Conservation (phyloP, 2,113 vertebrate species). For the Gymnorhina tibicen region DNA sequence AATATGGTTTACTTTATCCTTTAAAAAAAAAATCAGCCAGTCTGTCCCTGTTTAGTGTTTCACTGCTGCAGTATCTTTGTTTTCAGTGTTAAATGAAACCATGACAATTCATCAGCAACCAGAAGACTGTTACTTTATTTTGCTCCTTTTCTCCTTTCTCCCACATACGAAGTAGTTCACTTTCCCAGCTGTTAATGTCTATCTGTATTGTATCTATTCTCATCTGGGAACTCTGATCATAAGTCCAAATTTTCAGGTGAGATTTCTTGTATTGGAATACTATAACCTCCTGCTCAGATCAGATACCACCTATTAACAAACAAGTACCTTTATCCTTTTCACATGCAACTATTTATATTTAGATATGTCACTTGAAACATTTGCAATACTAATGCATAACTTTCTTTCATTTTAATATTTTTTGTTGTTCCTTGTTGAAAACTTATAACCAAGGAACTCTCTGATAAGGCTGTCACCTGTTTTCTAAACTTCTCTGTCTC, state of each 20-base stretch:
- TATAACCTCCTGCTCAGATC: background rate
- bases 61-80: background rate
- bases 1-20: background rate
- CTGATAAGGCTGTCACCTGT: background rate
- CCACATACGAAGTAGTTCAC: background rate
- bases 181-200: background rate
- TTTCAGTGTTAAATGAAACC: background rate
- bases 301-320: background rate
- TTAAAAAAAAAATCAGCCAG: background rate
- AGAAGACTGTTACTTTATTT: background rate
- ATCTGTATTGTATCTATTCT: background rate
- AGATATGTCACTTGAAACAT: background rate
- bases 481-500: background rate
- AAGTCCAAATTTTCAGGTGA: background rate
- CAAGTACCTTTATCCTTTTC: background rate
- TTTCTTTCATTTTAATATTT: background rate
- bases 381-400: background rate
- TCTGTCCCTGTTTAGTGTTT: background rate
- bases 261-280: background rate
- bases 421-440: background rate
- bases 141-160: background rate
- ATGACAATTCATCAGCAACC: background rate
- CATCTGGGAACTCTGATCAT: background rate
- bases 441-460: background rate
- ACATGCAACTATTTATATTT: background rate